Percentiles rank a stretch among this genome's conserved stretches.
These are phyloP conservation scores for Falco biarmicus DNA, from an alignment of 2,797 vertebrate species.

Conservation along the genomic window DNA sequence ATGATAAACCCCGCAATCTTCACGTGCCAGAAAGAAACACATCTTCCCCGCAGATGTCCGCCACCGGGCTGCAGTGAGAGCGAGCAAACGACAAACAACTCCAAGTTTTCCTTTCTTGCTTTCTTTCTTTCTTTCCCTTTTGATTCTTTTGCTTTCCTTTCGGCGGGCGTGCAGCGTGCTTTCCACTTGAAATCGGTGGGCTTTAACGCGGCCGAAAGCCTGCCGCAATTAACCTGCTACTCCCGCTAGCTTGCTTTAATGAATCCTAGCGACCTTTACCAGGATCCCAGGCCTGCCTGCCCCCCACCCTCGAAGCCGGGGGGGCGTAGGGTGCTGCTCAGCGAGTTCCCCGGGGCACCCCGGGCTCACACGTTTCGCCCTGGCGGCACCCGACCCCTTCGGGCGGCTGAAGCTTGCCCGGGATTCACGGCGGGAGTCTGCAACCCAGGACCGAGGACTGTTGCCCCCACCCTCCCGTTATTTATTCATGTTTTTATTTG, in stretches of 20 bases:
- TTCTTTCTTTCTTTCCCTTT: too few relatives aligned
- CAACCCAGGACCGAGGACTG: not conserved
- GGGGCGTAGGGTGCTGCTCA: not conserved
- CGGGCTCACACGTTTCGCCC: not conserved
- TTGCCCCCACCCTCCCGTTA: fast-evolving
- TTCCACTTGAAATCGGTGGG: not conserved
- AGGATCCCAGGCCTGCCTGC: not conserved
- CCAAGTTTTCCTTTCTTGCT: not conserved
- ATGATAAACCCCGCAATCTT: not conserved
- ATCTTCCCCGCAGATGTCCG: not conserved
- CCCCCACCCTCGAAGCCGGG: fast-evolving
- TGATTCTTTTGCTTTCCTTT: not conserved
- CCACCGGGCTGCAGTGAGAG: not conserved
- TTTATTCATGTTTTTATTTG: not conserved
- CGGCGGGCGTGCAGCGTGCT: not conserved
- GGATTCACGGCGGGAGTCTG: not conserved
- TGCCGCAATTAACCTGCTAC: not conserved
- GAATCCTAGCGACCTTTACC: not conserved
- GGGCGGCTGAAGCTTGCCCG: not conserved
- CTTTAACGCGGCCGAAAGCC: not conserved
- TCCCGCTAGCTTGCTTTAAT: not conserved
- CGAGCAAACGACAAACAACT: not conserved
- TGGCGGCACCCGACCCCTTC: not conserved
- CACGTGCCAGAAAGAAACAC: not conserved
- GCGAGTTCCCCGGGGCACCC: not conserved